Percentiles rank a stretch among this genome's conserved stretches.
These are phyloP conservation scores for Sciaenops ocellatus DNA, from an alignment of 2,797 vertebrate species.

Conservation along the genomic window DNA sequence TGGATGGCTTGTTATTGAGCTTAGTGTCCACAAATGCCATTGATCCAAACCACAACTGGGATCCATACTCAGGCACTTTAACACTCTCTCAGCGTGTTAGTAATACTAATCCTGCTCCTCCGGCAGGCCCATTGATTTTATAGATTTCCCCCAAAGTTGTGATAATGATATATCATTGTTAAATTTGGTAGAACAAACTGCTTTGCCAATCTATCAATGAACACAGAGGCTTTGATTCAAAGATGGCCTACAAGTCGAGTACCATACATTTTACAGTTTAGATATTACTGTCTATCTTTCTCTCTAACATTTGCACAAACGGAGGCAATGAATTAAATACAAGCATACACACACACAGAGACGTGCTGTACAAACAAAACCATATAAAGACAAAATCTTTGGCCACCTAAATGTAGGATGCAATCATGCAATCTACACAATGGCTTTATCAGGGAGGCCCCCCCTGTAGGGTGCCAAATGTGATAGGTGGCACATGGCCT, in stretches of 20 bases:
- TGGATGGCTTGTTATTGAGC: constrained; percentile 99
- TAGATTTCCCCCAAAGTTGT: constrained; percentile 99
- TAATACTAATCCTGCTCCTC: constrained; percentile 99
- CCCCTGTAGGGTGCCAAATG: constrained; percentile 34
- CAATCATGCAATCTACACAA: constrained; percentile 27
- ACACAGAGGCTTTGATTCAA: constrained; percentile 89
- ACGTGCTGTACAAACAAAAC: neutral
- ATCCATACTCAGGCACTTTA: constrained; percentile 98
- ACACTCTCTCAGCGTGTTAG: constrained; percentile 97
- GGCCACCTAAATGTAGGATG: constrained; percentile 28
- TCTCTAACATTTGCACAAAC: constrained; percentile 11
- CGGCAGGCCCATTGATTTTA: constrained; percentile 99
- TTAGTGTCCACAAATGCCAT: constrained; percentile 99
- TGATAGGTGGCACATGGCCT: constrained; percentile 60
- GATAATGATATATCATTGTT: constrained; percentile 99
- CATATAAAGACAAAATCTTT: constrained; percentile 22
- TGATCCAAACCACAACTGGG: constrained; percentile 98
- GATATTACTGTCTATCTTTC: constrained; percentile 23
- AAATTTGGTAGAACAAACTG: constrained; percentile 99
- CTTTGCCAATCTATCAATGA: constrained; percentile 98
- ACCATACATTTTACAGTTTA: constrained; percentile 31
- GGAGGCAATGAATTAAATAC: constrained; percentile 23
- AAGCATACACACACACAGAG: neutral
- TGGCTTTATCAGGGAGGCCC: constrained; percentile 41
- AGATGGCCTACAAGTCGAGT: constrained; percentile 57